Percentiles rank a stretch among this genome's conserved stretches.
Evolutionary conservation across 2,888 invertebrate species (phyloP).

Genomic region (Cerceris ruficornis): DNA sequence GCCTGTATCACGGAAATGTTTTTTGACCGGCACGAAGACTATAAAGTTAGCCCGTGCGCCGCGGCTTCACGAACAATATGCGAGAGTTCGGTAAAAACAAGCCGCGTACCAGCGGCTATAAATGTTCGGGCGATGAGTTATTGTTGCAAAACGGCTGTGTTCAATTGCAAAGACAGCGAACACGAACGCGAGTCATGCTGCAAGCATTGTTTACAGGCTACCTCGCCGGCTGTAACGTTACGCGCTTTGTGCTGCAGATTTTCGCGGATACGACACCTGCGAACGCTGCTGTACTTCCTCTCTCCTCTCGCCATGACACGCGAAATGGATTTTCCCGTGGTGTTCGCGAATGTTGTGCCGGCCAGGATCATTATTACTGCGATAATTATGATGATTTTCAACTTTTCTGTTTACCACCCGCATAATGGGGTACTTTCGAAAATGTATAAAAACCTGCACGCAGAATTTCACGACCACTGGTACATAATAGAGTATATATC

Average conservation of each 20-base stretch:
- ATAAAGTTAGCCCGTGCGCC: no score
- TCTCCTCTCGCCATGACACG: conserved; percentile 26
- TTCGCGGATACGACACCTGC: conserved; percentile 46
- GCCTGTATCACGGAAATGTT: no score
- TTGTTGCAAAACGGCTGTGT: conserved; percentile 57
- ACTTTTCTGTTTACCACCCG: no score
- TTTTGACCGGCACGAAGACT: no score
- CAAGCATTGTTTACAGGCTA: conserved; percentile 48
- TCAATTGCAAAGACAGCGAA: conserved; percentile 37
- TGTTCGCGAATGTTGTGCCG: no score
- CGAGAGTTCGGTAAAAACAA: neutral
- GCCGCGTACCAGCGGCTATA: neutral
- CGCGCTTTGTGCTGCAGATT: conserved; percentile 42
- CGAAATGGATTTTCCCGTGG: neutral
- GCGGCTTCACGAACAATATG: no score
- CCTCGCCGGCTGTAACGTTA: conserved; percentile 12
- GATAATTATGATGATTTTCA: no score
- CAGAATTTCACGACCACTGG: no score
- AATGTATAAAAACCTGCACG: no score
- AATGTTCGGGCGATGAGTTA: conserved; percentile 63
- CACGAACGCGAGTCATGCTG: conserved; percentile 27
- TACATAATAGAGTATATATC: no score
- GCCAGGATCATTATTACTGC: no score
- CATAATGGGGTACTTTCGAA: no score
- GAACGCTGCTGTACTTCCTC: conserved; percentile 32